phyloP scores from a whole-genome alignment of 2,888 invertebrate species.

The Mactromeris polynyma region DNA sequence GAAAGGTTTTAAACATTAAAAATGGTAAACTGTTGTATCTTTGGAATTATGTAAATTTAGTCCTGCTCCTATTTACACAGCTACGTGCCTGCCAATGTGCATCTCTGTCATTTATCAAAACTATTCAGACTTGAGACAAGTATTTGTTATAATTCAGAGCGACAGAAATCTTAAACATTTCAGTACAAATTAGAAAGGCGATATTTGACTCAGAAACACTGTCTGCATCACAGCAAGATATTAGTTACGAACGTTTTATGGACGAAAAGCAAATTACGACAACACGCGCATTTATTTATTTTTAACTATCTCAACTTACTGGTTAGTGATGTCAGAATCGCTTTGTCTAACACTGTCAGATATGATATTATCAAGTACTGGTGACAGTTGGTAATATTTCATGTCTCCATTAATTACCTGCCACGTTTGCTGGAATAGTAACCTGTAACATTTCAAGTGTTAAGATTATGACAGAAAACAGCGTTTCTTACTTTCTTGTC shows the following conservation, averaged over 20 bases:
- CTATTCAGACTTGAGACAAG: background rate
- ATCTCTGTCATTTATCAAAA: no score
- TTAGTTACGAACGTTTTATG: background rate
- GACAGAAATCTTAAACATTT: background rate
- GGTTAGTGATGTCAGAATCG: background rate
- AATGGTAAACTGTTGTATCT: no score
- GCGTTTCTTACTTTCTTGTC: background rate
- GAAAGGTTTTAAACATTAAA: no score
- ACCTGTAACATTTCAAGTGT: conserved; percentile 9
- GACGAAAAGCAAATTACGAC: conserved; percentile 16
- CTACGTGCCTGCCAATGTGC: no score
- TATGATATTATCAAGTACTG: background rate
- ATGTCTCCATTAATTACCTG: background rate
- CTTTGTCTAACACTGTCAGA: background rate
- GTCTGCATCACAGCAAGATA: background rate
- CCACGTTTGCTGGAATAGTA: conserved; percentile 3
- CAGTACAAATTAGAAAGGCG: background rate
- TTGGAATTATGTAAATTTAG: no score
- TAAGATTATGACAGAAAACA: conserved; percentile 1
- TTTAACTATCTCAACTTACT: background rate
- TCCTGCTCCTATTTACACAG: no score
- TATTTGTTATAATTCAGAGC: background rate
- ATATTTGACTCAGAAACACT: background rate
- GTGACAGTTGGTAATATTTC: background rate
- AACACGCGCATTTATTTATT: background rate